These are phyloP conservation scores for Lophius piscatorius DNA, from an alignment of 2,113 vertebrate species.

Conservation along the genomic window DNA sequence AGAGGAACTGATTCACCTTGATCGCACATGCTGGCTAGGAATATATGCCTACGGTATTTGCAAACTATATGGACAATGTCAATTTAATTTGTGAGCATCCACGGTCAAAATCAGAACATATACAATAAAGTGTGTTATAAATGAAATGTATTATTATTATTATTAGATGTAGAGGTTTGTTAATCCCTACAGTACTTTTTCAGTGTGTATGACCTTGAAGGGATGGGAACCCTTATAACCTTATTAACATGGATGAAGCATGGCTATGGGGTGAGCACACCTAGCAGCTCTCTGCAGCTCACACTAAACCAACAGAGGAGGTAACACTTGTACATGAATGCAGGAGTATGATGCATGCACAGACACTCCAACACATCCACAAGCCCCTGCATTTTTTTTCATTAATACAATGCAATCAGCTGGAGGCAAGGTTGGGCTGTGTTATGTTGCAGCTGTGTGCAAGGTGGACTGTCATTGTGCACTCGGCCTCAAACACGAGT, in stretches of 20 bases:
- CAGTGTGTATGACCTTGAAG: conserved; percentile 65
- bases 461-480: conserved; percentile 65
- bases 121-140: too few species aligned
- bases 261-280: conserved; percentile 47
- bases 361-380: conserved; percentile 23
- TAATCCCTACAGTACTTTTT: conserved; percentile 55
- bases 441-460: conserved; percentile 38
- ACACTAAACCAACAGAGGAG: conserved; percentile 31
- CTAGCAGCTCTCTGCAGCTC: conserved; percentile 28
- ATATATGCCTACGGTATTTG: conserved; percentile 3
- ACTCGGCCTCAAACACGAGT: conserved; percentile 53
- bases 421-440: conserved; percentile 57
- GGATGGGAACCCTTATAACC: conserved; percentile 47
- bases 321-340: conserved; percentile 5
- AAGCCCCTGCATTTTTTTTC: conserved; percentile 57
- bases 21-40: not conserved
- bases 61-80: conserved; percentile 25
- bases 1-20: not conserved
- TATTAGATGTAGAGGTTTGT: conserved; percentile 35
- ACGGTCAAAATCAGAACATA: conserved; percentile 28
- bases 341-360: too few species aligned
- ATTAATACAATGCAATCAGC: conserved; percentile 60
- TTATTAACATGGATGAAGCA: conserved; percentile 72
- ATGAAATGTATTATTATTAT: too few species aligned
- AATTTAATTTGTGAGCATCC: conserved; percentile 24